These are phyloP conservation scores for Anticlea derivata DNA, from an alignment of 2,888 invertebrate genomes.

Conservation along the genomic window DNA sequence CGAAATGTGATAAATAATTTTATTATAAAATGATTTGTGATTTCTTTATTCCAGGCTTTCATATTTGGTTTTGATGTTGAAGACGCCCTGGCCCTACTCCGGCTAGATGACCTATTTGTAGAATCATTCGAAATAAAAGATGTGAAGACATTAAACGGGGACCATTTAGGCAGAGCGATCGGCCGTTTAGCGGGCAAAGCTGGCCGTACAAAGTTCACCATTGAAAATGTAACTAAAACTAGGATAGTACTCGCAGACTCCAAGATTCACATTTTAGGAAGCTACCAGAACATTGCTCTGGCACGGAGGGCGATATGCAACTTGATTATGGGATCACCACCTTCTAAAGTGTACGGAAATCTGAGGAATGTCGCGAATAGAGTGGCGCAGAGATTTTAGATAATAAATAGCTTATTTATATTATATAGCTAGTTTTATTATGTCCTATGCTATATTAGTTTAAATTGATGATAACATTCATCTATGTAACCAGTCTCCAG, in stretches of 20 bases:
- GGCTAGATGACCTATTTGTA: slow-evolving; percentile 98
- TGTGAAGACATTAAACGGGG: slow-evolving; percentile 97
- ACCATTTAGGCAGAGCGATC: slow-evolving; percentile 97
- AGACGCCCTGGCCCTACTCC: slow-evolving; percentile 96
- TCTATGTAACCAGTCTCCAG: too few relatives aligned
- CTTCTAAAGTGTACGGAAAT: slow-evolving; percentile 98
- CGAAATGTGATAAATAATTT: too few relatives aligned
- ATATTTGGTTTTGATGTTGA: slow-evolving; percentile 98
- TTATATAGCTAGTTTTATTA: slow-evolving; percentile 36
- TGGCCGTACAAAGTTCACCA: slow-evolving; percentile 98
- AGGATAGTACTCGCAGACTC: slow-evolving; percentile 98
- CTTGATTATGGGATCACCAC: slow-evolving; percentile 97
- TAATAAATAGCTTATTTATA: slow-evolving; percentile 54
- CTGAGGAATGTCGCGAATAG: slow-evolving; percentile 93
- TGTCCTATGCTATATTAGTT: too few relatives aligned
- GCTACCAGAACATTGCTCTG: slow-evolving; percentile 97
- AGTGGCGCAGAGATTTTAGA: slow-evolving; percentile 90
- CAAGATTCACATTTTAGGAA: slow-evolving; percentile 98
- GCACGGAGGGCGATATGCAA: slow-evolving; percentile 98
- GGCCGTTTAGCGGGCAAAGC: slow-evolving; percentile 99
- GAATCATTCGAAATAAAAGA: slow-evolving; percentile 99
- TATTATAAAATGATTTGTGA: neutral
- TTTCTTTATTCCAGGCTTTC: slow-evolving; percentile 88
- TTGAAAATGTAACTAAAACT: slow-evolving; percentile 99
- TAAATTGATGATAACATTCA: too few relatives aligned